These are phyloP conservation scores for Drosophila navojoa DNA, from an alignment of 1,140 invertebrate genomes.

Conservation along the genomic window DNA sequence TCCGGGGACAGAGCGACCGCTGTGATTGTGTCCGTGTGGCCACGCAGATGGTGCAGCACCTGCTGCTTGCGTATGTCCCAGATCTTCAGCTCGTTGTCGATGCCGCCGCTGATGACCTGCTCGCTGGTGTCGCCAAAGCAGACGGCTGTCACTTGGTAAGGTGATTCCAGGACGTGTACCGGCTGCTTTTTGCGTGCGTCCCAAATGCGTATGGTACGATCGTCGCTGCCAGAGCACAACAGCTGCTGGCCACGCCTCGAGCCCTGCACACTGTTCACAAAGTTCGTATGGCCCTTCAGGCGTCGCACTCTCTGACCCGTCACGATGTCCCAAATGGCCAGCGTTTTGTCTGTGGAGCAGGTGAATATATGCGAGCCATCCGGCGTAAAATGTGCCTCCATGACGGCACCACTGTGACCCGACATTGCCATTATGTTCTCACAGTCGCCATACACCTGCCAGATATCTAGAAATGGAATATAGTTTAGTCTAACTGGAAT, in stretches of 20 bases:
- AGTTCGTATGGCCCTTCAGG: slow-evolving; percentile 94
- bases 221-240: slow-evolving; percentile 97
- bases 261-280: slow-evolving; percentile 93
- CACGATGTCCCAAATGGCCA: slow-evolving; percentile 97
- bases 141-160: slow-evolving; percentile 94
- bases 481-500: background rate
- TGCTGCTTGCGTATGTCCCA: slow-evolving; percentile 98
- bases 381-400: slow-evolving; percentile 97
- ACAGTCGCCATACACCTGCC: slow-evolving; percentile 99
- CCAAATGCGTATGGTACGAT: slow-evolving; percentile 97
- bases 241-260: slow-evolving; percentile 94
- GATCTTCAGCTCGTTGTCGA: slow-evolving; percentile 99
- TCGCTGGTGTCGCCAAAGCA: slow-evolving; percentile 98
- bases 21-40: slow-evolving; percentile 97
- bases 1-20: slow-evolving; percentile 96
- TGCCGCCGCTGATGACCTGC: slow-evolving; percentile 94
- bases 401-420: slow-evolving; percentile 98
- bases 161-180: slow-evolving; percentile 91
- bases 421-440: slow-evolving; percentile 97
- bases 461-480: slow-evolving; percentile 89
- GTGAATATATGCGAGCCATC: slow-evolving; percentile 96
- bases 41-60: slow-evolving; percentile 92
- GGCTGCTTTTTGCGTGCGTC: slow-evolving; percentile 92
- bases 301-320: slow-evolving; percentile 95
- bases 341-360: slow-evolving; percentile 96